phyloP scores from a whole-genome alignment of 2,888 invertebrate species.

The Agrypnus murinus region DNA sequence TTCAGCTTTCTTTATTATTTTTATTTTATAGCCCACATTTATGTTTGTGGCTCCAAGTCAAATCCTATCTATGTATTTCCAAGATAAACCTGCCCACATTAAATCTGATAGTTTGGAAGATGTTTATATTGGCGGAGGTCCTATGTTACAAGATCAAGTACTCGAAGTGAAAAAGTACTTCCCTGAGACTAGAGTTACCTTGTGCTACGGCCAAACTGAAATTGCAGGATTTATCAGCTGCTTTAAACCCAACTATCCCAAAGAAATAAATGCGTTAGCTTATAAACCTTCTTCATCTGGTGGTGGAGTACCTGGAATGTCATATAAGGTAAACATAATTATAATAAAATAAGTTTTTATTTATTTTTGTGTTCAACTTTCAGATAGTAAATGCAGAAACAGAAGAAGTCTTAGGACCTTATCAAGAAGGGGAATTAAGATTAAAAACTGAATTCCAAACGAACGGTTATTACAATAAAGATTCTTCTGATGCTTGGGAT shows the following conservation, averaged over 20 bases:
- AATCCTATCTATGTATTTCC: neutral
- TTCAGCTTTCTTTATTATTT: neutral
- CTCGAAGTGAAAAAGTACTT: conserved; percentile 62
- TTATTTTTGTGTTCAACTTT: neutral
- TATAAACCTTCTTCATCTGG: conserved; percentile 20
- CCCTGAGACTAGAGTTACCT: conserved; percentile 63
- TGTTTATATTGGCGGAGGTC: conserved; percentile 59
- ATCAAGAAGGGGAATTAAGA: conserved; percentile 73
- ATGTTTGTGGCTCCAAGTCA: conserved; percentile 60
- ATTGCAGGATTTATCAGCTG: conserved; percentile 57
- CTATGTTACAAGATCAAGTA: conserved; percentile 58
- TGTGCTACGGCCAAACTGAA: conserved; percentile 67
- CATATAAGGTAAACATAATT: conserved; percentile 26
- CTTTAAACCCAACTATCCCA: conserved; percentile 4
- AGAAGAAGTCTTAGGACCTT: conserved; percentile 69
- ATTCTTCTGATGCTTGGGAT: conserved; percentile 69
- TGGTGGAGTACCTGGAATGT: neutral
- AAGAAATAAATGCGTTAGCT: conserved; percentile 17
- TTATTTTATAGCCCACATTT: conserved; percentile 57
- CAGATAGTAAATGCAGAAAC: conserved; percentile 71
- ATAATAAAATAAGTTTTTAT: conserved; percentile 69
- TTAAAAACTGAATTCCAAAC: conserved; percentile 67
- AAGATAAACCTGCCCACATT: conserved; percentile 58
- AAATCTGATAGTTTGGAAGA: conserved; percentile 24
- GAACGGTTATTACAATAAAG: conserved; percentile 72